phyloP scores from a whole-genome alignment of 2,797 vertebrate species.

The Iguana delicatissima region DNA sequence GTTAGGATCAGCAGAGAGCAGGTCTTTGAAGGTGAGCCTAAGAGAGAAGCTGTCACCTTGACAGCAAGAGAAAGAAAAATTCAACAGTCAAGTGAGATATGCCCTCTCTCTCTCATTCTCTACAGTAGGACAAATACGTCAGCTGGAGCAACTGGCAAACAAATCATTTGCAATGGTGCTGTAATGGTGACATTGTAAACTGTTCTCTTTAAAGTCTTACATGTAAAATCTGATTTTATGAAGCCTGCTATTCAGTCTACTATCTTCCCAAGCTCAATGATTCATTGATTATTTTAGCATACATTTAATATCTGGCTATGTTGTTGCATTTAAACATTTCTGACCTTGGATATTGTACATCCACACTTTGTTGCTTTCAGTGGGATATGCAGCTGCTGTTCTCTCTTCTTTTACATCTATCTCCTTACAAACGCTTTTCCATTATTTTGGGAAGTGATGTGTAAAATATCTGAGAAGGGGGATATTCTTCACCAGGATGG shows the following conservation, averaged over 20 bases:
- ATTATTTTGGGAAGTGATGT: neutral
- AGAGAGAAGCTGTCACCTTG: constrained; percentile 92
- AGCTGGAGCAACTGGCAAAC: neutral
- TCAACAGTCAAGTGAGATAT: constrained; percentile 30
- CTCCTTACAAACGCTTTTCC: neutral
- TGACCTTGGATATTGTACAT: neutral
- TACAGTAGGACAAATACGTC: constrained; percentile 1
- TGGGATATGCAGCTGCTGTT: neutral
- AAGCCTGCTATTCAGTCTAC: neutral
- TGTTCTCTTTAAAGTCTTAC: neutral
- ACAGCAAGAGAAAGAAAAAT: constrained; percentile 61
- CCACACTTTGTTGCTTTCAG: neutral
- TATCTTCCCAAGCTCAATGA: neutral
- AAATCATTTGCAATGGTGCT: neutral
- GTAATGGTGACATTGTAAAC: neutral
- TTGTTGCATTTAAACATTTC: constrained; percentile 5
- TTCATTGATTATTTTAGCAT: neutral
- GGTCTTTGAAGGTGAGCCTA: constrained; percentile 87
- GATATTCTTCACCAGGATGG: neutral
- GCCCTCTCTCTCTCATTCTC: neutral
- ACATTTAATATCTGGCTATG: neutral
- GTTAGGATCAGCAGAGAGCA: constrained; percentile 93
- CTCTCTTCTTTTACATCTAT: neutral
- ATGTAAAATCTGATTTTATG: neutral
- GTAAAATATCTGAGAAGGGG: too few species aligned